These are phyloP conservation scores for Hyles lineata DNA, from an alignment of 2,888 invertebrate species.

Conservation along the genomic window DNA sequence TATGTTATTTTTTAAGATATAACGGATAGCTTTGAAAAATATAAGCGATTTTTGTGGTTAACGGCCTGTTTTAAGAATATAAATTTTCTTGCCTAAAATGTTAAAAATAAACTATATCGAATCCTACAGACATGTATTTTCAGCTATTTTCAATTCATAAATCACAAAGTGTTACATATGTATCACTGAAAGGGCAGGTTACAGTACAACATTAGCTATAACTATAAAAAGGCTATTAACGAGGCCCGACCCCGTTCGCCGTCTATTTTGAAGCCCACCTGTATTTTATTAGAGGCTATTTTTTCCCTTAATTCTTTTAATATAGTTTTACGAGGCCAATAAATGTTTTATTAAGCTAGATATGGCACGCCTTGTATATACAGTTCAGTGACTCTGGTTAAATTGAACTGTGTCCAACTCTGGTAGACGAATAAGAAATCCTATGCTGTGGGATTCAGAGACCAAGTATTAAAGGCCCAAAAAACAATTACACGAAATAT, in stretches of 20 bases:
- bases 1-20: too few relatives aligned
- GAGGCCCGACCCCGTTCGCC: not conserved
- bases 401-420: not conserved
- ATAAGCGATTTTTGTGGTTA: too few relatives aligned
- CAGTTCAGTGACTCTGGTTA: not conserved
- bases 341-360: conserved; percentile 7
- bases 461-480: not conserved
- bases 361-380: not conserved
- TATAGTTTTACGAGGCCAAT: conserved; percentile 23
- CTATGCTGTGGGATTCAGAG: too few relatives aligned
- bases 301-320: conserved; percentile 13
- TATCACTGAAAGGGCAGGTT: not conserved
- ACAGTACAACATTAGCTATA: not conserved
- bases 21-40: too few relatives aligned
- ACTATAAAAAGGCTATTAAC: conserved; percentile 6
- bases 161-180: too few relatives aligned
- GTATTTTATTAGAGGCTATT: conserved; percentile 16
- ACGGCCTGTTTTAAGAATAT: too few relatives aligned
- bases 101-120: too few relatives aligned
- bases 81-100: too few relatives aligned
- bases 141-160: too few relatives aligned
- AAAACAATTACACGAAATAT: not conserved
- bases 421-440: too few relatives aligned
- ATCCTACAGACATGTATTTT: too few relatives aligned
- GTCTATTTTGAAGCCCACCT: conserved; percentile 16